phyloP scores from a whole-genome alignment of 2,113 vertebrate species.

The Sterrhoptilus dennistouni region DNA sequence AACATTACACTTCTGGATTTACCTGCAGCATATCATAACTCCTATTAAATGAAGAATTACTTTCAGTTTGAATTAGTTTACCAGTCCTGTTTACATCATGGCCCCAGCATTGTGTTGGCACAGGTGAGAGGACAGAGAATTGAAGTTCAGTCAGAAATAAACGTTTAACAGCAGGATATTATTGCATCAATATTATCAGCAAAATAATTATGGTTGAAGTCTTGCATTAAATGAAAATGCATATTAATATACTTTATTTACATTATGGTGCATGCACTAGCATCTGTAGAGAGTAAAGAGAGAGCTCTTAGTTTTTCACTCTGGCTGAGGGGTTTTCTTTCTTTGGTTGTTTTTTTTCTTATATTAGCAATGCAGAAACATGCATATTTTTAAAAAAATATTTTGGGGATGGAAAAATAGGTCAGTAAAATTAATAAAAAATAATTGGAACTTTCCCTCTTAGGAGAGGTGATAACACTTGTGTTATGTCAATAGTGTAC shows the following conservation, averaged over 20 bases:
- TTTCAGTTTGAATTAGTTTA: neutral
- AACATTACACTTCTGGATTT: neutral
- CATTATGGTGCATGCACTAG: neutral
- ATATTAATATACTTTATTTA: neutral
- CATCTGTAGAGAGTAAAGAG: neutral
- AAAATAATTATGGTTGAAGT: neutral
- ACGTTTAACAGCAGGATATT: neutral
- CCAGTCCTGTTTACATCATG: neutral
- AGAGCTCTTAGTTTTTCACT: neutral
- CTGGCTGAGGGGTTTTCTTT: fast-evolving
- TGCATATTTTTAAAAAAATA: neutral
- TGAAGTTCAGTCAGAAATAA: neutral
- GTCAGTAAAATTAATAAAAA: neutral
- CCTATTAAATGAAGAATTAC: neutral
- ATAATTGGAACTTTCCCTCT: neutral
- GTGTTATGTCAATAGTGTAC: neutral
- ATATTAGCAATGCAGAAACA: neutral
- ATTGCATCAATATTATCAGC: neutral
- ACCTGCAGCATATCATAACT: neutral
- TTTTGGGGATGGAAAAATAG: neutral
- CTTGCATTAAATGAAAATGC: neutral
- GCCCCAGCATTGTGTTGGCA: neutral
- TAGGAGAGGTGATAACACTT: neutral
- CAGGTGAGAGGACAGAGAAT: neutral
- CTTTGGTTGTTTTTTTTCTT: neutral